Conservation (phyloP, 2,113 vertebrate species). For the Cottus gobio region DNA sequence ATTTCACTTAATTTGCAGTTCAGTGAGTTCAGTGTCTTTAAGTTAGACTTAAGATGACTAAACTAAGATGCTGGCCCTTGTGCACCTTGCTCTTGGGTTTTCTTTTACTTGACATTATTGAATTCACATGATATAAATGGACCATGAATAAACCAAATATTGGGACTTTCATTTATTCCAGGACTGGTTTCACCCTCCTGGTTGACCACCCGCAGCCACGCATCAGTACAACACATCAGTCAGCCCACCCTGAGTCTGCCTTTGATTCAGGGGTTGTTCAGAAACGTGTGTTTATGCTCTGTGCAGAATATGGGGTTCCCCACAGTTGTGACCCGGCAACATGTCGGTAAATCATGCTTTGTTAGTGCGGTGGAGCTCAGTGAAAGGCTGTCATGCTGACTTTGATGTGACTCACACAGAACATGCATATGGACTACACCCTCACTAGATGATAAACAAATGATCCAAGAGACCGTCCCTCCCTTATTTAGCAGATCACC, state of each 20-base stretch:
- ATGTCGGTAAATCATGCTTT: conserved; percentile 58
- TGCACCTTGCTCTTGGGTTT: background rate
- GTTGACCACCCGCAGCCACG: conserved; percentile 59
- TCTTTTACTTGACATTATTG: background rate
- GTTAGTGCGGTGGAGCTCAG: conserved; percentile 48
- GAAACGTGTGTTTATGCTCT: conserved; percentile 63
- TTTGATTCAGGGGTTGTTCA: conserved; percentile 57
- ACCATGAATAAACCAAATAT: background rate
- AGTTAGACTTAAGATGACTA: background rate
- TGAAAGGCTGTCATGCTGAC: conserved; percentile 46
- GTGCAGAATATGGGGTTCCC: conserved; percentile 55
- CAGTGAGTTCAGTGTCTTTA: background rate
- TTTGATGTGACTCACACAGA: conserved; percentile 71
- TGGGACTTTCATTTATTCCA: conserved; percentile 27
- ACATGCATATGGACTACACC: conserved; percentile 62
- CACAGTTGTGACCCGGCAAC: conserved; percentile 48
- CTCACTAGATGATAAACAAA: conserved; percentile 70
- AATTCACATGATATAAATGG: background rate
- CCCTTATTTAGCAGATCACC: conserved; percentile 27
- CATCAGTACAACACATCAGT: conserved; percentile 52
- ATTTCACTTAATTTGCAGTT: background rate
- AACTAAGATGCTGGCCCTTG: too few species aligned
- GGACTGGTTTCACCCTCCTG: conserved; percentile 52
- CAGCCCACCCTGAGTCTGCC: conserved; percentile 54
- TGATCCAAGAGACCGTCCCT: conserved; percentile 48